Evolutionary conservation across 2,888 invertebrate genomes (phyloP), one percentile per base, ranked within the genome.

Genomic region (Metacarcinus magister): DNA sequence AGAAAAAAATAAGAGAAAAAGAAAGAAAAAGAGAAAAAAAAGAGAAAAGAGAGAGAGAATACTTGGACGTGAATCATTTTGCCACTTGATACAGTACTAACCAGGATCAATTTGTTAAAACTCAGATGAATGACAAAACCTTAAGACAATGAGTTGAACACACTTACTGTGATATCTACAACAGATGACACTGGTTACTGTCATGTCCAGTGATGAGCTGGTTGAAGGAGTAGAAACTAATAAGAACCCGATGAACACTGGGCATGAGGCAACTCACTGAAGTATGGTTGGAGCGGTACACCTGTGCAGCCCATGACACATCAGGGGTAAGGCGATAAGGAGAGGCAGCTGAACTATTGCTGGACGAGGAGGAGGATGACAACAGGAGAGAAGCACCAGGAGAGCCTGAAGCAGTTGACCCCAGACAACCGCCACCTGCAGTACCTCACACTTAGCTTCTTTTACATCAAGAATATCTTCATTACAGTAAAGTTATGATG

Each of bases 261-360:
- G 87, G 87, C 32, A 87, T 87, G 82, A 19, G 54, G 82, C 48
- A 94, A 96, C 96, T 95, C 94, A 95, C 95, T 87, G 96, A 95
- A 60, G 94, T 96, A 54, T 96, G 96, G 93, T 96, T 96, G 94
- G 96, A 95, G 95, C 97, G 97, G 48, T 97, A 96, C 46, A 97
- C 96, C 95, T 97, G 97, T 32, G 96, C 96, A 75, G 96, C 97
- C 97, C 97, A 97, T 10, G 97, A 96, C 67, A 97, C 97, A 93
- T 97, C 97, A 89, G 97, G 97, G 95, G 97, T 97, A 95, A 97
- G 97, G 95, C 97, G 97, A 96, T 97, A 97, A 96, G 97, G 97
- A 97, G 98, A 97, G 97, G 98, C 97, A 97, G 97, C 96, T 97
- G 97, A 97, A 97, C 97, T 97, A 97, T 97, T 97, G 95, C 97